phyloP scores from a whole-genome alignment of 2,888 invertebrate genomes.

The Malacosoma neustria region DNA sequence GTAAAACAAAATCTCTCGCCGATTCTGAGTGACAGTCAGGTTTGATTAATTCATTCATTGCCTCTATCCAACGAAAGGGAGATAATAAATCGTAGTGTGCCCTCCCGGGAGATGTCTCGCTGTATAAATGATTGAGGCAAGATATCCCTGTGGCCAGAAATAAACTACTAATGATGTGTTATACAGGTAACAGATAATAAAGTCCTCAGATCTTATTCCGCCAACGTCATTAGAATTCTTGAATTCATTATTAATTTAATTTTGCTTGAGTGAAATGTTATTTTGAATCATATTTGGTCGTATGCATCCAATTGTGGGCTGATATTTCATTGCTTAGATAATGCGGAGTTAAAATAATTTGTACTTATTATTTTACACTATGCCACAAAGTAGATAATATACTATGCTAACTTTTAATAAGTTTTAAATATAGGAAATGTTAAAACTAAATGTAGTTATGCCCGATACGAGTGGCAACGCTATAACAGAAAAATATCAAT shows the following conservation, averaged over 20 bases:
- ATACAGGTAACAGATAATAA: constrained; percentile 66
- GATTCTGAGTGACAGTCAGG: constrained; percentile 67
- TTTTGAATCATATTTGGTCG: too few species aligned
- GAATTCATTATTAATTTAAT: constrained; percentile 31
- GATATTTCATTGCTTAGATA: too few species aligned
- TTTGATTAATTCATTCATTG: constrained; percentile 70
- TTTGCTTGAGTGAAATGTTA: constrained; percentile 6
- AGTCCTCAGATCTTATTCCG: constrained; percentile 55
- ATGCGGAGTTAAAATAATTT: too few species aligned
- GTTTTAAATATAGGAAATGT: too few species aligned
- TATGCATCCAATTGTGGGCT: too few species aligned
- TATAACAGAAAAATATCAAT: too few species aligned
- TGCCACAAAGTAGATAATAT: too few species aligned
- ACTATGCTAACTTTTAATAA: too few species aligned
- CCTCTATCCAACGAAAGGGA: constrained; percentile 47
- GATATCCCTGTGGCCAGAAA: constrained; percentile 59
- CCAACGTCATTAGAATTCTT: constrained; percentile 54
- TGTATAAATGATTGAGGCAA: constrained; percentile 68
- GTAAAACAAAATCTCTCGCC: constrained; percentile 36
- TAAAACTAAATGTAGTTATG: too few species aligned
- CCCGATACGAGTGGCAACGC: too few species aligned
- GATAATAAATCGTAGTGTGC: constrained; percentile 67
- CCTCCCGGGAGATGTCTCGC: constrained; percentile 69
- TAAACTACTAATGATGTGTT: constrained; percentile 66
- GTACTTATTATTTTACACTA: too few species aligned